Evolutionary conservation across 2,888 invertebrate species (phyloP).

Genomic region (Philereme vetulata): DNA sequence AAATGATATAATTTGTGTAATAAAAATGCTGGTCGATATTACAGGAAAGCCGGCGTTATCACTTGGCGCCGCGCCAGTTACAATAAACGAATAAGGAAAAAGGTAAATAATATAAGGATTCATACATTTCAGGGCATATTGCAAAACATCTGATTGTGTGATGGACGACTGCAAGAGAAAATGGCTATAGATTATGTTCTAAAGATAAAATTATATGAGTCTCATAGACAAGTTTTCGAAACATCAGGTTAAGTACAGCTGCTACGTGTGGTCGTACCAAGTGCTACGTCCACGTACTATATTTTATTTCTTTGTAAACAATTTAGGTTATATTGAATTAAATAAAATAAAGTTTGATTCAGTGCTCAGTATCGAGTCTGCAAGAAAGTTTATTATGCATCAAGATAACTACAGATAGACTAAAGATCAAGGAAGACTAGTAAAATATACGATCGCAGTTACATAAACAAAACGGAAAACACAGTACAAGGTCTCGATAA

Average conservation of each 20-base stretch:
- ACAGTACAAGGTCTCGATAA: constrained; percentile 33
- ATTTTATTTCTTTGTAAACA: no score
- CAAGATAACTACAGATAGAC: constrained; percentile 5
- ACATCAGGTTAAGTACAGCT: no score
- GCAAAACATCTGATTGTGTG: constrained; percentile 15
- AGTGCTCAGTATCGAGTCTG: background rate
- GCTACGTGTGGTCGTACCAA: no score
- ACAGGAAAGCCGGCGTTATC: constrained; percentile 19
- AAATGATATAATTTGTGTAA: constrained; percentile 8
- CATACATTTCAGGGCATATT: constrained; percentile 21
- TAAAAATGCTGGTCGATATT: constrained; percentile 22
- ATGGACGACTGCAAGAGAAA: constrained; percentile 15
- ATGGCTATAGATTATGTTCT: background rate
- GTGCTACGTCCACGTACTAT: no score
- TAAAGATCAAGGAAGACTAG: constrained; percentile 25
- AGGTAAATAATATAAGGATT: constrained; percentile 10
- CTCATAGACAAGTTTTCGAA: background rate
- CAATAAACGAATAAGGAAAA: constrained; percentile 25
- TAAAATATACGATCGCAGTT: constrained; percentile 13
- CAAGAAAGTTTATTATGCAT: background rate
- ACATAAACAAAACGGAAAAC: constrained; percentile 29
- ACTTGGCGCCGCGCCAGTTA: constrained; percentile 22
- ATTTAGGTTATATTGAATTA: no score
- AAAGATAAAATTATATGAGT: background rate
- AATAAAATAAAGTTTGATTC: no score